Evolutionary conservation across 2,113 vertebrate genomes (phyloP), one percentile per base, ranked within the genome.

Genomic region (Corythornis cristatus): DNA sequence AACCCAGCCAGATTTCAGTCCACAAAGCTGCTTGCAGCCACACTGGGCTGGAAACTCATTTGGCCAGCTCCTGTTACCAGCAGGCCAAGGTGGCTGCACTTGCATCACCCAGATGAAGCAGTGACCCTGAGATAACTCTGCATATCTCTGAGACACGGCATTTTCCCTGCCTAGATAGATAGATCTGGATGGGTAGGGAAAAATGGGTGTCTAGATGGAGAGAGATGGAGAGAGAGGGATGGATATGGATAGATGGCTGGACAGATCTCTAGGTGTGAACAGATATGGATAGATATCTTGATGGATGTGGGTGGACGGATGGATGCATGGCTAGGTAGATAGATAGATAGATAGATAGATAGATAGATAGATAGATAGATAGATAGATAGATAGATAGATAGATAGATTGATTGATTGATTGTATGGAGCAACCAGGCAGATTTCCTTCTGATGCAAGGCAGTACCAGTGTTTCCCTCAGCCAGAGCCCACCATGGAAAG

Each of bases 101-200:
- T 2, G 25, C 7, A 6, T 4, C 2, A 3, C 5, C 1, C 20
- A 7, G 40, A 3, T 3, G 54, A 42, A 13, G 56, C 58, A 5
- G 57, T 0, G 42, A 8, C 21, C 12, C 56, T n/a, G 66, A 0
- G 13, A 51, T 8, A 21, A 46, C 85, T 81, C 78, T 35, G 35
- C 1, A 0, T 12, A 29, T 14, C 22, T 25, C 12, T 3, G 60
- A 43, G 60, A 57, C 5, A 2, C 0, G 8, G 35, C 53, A 28
- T 5, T 57, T 40, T 48, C 56, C 58, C 35, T 31, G 0, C 6
- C 45, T 62, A 33, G 53, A 33, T 40, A 28, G 66, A 19, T 23
- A 14, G 22, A 13, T 33, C 11, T 15, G 66, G 45, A 48, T 26
- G 10, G 12, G 33, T 33, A 25, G 28, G 46, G 66, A 26, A 7